Evolutionary conservation across 2,797 vertebrate genomes (phyloP).

Genomic region (Fratercula arctica): DNA sequence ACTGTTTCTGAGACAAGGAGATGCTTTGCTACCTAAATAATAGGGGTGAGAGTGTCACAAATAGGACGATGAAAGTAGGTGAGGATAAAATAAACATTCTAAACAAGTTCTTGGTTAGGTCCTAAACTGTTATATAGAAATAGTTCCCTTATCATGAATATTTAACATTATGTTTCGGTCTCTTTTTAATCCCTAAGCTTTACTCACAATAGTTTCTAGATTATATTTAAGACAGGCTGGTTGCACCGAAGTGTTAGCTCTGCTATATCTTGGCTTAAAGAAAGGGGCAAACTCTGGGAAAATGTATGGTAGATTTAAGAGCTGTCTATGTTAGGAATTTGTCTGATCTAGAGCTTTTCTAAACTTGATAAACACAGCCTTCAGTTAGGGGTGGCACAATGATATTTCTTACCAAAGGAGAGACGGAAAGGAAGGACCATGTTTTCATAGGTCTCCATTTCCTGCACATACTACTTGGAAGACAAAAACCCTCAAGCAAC

Average conservation of each 20-base stretch:
- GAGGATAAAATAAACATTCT: background rate
- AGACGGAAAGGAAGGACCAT: background rate
- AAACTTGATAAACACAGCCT: background rate
- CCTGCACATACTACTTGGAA: background rate
- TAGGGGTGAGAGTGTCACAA: background rate
- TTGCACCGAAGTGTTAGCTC: background rate
- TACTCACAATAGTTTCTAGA: background rate
- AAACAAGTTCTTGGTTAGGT: background rate
- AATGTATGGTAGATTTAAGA: background rate
- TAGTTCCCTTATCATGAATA: background rate
- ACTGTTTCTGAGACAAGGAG: background rate
- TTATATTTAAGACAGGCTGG: background rate
- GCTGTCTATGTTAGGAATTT: background rate
- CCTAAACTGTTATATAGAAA: background rate
- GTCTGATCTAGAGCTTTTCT: background rate
- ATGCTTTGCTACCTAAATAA: background rate
- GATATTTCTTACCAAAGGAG: background rate
- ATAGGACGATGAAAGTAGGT: background rate
- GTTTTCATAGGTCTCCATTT: background rate
- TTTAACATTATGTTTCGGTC: background rate
- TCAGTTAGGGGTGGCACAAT: background rate
- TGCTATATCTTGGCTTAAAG: background rate
- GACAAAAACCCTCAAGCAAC: background rate
- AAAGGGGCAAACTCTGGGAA: background rate
- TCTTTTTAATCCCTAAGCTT: background rate